Base-by-base conservation (phyloP, 2,113 vertebrate species). In the Zeus faber region DNA sequence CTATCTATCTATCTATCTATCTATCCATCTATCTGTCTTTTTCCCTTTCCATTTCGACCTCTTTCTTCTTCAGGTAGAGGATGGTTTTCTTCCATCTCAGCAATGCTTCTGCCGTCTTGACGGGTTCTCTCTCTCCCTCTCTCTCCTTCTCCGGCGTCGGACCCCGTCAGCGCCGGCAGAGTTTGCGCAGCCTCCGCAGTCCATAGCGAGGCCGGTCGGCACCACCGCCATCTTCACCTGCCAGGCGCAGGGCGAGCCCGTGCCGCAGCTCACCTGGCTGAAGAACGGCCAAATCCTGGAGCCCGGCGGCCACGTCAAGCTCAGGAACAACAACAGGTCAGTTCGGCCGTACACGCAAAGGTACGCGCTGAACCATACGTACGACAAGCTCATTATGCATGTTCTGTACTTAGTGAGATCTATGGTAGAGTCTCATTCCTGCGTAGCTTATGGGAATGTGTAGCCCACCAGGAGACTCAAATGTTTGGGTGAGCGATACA, bases 261-360 rank as follows among this genome's bases (percentile, higher is more conserved):
- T 92, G 0, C 97, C 97, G 0, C 93, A 95, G 37, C 92, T 99
- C 80, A 98, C 94, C 0, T 99, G 97, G 97, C 76, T 99, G 84
- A 96, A 94, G 88, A 99, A 99, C 0, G 97, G 97, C 2, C 93
- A 94, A 81, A 91, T 98, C 49, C 82, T 99, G 72, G 93, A 95
- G 70, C 92, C 95, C 0, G 91, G 91, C 0, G 91, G 92, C 8
- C 95, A 98, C 6, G 91, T 99, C 70, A 94, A 93, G 74, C 89
- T 99, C 84, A 96, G 92, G 89, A 98, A 98, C 50, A 97, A 96
- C 86, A 99, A 99, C 90, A 98, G 95, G 97, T 95, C 50, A 11
- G 67, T 26, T 29, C n/a, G n/a, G n/a, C n/a, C n/a, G n/a, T n/a
- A n/a, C n/a, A n/a, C n/a, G n/a, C n/a, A n/a, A n/a, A n/a, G n/a